Evolutionary conservation across 2,797 vertebrate species (phyloP), one percentile per base, ranked within the genome.

Genomic region (Scolopax bukidnonensis): DNA sequence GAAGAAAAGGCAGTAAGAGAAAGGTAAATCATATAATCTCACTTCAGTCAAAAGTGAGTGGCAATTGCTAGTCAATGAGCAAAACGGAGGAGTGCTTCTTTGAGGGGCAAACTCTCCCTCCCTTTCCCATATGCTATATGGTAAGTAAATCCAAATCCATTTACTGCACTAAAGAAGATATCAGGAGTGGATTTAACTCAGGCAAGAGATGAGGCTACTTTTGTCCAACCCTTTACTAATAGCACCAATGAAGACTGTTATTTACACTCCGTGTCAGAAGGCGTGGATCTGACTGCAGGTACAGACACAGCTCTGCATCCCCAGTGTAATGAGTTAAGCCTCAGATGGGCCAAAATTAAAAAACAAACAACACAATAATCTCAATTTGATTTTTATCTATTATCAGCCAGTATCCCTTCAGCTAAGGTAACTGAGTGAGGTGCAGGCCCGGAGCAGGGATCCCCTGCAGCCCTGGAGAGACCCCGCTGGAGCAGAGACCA

Each of bases 241-340:
- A 30, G 3, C 5, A 50, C 7, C 2, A 1, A 12, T 30, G 3
- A 2, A 41, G 19, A 21, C 16, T 11, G 3, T 5, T 12, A 24
- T 33, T 43, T 74, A 59, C 63, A 64, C 10, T 63, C 4, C 8
- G 50, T 9, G 6, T 78, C 47, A 81, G 16, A 68, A 10, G 33
- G 4, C 1, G 15, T 28, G 21, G 8, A 36, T 79, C 51, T 79
- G 18, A 13, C 57, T 60, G 8, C 2, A 48, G 21, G 8, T 36
- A 41, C 40, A 68, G 12, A 61, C 0, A 0, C 3, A 23, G 19
- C 47, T 57, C 59, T 14, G n/a, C 0, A 0, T 67, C 45, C 11
- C 19, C 32, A 20, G 2, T 11, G 4, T 41, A 21, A 30, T 10
- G 23, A n/a, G 4, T 45, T 30, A 80, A 65, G 19, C 10, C 19